Evolutionary conservation across 2,888 invertebrate species (phyloP).

Genomic region (Eretmocerus hayati): DNA sequence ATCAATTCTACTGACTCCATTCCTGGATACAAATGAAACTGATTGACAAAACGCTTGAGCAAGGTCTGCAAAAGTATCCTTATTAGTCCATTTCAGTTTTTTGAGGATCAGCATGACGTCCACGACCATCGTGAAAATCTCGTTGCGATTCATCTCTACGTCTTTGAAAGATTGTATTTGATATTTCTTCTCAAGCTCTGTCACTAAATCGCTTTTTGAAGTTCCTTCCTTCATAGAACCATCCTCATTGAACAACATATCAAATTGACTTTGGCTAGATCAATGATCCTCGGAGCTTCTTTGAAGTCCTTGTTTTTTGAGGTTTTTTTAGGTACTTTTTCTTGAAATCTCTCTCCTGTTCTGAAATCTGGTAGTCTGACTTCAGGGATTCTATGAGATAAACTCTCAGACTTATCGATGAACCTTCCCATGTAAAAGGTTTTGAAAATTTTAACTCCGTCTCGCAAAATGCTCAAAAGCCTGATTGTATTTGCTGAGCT

Average conservation of each 20-base stretch:
- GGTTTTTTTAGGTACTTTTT: not conserved
- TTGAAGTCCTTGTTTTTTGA: no score
- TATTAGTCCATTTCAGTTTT: conserved; percentile 1
- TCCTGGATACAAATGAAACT: not conserved
- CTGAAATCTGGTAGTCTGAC: not conserved
- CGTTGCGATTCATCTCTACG: no score
- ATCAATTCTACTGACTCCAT: not conserved
- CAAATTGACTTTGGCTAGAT: no score
- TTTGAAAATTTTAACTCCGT: not conserved
- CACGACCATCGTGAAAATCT: not conserved
- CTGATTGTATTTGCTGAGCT: not conserved
- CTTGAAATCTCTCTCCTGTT: not conserved
- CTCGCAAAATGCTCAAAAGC: conserved; percentile 2
- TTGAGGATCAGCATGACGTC: conserved; percentile 13
- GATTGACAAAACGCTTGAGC: conserved; percentile 1
- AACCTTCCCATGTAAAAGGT: not conserved
- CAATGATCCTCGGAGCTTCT: no score
- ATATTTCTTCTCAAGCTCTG: not conserved
- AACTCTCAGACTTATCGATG: conserved; percentile 1
- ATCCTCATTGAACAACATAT: conserved; percentile 7
- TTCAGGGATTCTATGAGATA: conserved; percentile 2
- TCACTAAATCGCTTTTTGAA: conserved; percentile 1
- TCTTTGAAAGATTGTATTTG: not conserved
- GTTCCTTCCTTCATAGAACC: conserved; percentile 6
- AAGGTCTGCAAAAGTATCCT: conserved; percentile 2